Base-by-base conservation (phyloP, 1,140 invertebrate species). In the Platyura marginata region DNA sequence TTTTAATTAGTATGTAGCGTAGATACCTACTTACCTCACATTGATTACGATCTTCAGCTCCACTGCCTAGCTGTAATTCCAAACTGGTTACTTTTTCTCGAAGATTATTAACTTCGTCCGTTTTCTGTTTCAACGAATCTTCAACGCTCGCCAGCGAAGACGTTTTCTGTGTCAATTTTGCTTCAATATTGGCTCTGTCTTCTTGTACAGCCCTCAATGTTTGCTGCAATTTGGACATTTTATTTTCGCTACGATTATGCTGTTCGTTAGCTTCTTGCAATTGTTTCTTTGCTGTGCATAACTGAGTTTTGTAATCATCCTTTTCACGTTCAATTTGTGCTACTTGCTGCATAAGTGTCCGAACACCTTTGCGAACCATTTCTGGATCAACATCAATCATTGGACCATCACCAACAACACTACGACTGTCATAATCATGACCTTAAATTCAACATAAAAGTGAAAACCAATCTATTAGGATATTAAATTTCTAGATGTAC, bases 261-360 rank as follows among this genome's bases (percentile, higher is more conserved):
- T 63, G 67, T 6, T 85, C 81, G 33, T 69, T 69, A 2, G 71
- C 68, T 48, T 85, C 81, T 38, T 74, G 70, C 1, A 86, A 50
- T 56, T 86, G 81, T 48, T 79, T 81, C 49, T 75, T 80, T 4
- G 75, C 52, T 6, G 66, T 70, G 10, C 55, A 56, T 35, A 82
- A 46, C 62, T 83, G 79, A 0, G 73, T 74, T 52, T 81, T 84
- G 47, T 67, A 77, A 55, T 87, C 82, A 48, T 87, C 86, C 55
- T 78, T 77, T 59, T 91, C 86, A 18, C 86, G 67, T 63, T 91
- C 86, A 40, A 88, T 75, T 58, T 82, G 78, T 1, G 82, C 85
- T 22, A 92, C 79, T 68, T 89, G 85, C 52, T 89, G 81, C 80
- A 91, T 89, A 15, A 90, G 68, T 52, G 78, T 81, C 43, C 86